phyloP scores from a whole-genome alignment of 2,113 vertebrate species.

The Notothenia coriiceps region DNA sequence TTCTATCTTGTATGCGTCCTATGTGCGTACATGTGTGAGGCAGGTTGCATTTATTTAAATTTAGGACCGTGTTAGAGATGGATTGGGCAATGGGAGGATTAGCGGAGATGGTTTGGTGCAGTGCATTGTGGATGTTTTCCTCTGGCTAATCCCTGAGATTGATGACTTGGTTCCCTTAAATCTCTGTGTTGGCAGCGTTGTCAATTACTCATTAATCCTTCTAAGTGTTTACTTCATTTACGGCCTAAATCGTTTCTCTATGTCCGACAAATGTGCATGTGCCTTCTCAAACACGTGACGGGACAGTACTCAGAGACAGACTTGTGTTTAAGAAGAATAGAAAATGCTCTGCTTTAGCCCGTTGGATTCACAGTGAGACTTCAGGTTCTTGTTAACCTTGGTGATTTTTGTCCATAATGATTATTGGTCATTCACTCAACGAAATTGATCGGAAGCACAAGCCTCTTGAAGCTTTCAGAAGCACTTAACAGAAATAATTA shows the following conservation, averaged over 20 bases:
- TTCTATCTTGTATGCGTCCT: constrained; percentile 2
- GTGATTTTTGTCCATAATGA: background rate
- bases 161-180: constrained; percentile 71
- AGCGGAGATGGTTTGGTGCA: constrained; percentile 34
- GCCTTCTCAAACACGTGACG: constrained; percentile 5
- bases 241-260: constrained; percentile 28
- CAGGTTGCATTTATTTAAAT: constrained; percentile 12
- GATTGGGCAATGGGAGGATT: constrained; percentile 51
- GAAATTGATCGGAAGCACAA: background rate
- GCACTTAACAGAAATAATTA: background rate
- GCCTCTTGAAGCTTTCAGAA: background rate
- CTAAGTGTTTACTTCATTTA: constrained; percentile 65
- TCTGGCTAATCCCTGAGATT: constrained; percentile 72
- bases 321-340: background rate
- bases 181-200: constrained; percentile 58
- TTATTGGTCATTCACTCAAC: background rate
- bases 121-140: constrained; percentile 61
- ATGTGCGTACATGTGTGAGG: background rate
- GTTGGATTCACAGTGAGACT: background rate
- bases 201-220: constrained; percentile 74
- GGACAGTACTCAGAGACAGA: background rate
- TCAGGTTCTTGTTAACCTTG: background rate
- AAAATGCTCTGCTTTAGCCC: background rate
- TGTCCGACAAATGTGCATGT: constrained; percentile 25
- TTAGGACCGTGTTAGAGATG: constrained; percentile 19